Evolutionary conservation across 1,140 invertebrate genomes (phyloP).

Genomic region (Eubasilissa regina): DNA sequence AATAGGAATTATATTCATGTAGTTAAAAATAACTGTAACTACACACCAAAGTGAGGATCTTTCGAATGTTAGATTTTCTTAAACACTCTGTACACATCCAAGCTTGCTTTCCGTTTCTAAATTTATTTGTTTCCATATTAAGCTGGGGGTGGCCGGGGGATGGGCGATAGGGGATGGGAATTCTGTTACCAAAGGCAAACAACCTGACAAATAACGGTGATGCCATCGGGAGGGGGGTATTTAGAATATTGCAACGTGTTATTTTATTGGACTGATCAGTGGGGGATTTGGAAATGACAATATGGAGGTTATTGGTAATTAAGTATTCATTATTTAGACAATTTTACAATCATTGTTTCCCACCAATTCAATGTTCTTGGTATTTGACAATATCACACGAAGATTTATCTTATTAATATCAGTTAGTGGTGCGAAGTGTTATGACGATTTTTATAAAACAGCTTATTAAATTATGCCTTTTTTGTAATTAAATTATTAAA

Average conservation of each 20-base stretch:
- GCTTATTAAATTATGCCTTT: no score
- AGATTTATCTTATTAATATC: no score
- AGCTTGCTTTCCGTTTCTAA: conserved; percentile 41
- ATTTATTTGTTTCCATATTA: conserved; percentile 52
- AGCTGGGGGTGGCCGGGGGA: conserved; percentile 5
- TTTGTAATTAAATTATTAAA: no score
- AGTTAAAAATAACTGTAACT: no score
- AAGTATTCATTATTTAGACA: no score
- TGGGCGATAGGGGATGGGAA: conserved; percentile 15
- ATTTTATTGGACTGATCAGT: conserved; percentile 29
- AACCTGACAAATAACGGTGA: conserved; percentile 45
- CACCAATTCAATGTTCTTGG: no score
- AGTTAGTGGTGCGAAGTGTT: no score
- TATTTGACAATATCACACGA: no score
- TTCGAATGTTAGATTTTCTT: conserved; percentile 2
- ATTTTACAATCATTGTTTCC: no score
- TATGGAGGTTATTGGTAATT: no score
- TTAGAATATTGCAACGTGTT: conserved; percentile 26
- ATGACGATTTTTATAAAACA: no score
- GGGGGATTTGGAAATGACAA: background rate
- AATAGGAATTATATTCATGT: no score
- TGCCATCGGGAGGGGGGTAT: background rate
- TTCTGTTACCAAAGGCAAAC: conserved; percentile 44
- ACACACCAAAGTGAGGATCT: background rate
- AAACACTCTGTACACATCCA: conserved; percentile 17